Evolutionary conservation across 2,797 vertebrate genomes (phyloP), one percentile per base, ranked within the genome.

Genomic region (Anguilla obscura): DNA sequence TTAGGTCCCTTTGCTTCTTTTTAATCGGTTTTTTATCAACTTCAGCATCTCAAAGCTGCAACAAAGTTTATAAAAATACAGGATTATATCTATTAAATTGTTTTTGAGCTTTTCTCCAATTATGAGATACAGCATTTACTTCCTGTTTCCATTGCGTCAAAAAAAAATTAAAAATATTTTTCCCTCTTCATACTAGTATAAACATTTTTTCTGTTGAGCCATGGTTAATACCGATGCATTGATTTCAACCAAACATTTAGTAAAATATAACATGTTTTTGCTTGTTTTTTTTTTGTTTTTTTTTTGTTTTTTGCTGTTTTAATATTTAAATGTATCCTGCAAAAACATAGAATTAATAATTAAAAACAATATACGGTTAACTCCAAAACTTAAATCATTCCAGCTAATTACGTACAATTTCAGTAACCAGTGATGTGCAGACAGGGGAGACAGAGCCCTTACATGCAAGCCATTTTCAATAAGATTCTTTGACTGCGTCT

Each of bases 41-140:
- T n/a, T 56, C 50, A 60, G 58, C 58, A 87, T 66, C 30, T 86
- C 36, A 86, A 86, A 86, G 85, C 63, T 50, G 74, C 16, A 16
- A 45, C 14, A 36, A 30, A 36, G 12, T 74, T 2, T 30, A 24
- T 36, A 14, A 36, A 18, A 40, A 79, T 27, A 36, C 2, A 10
- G 10, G 52, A 18, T 40, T n/a, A 50, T 86, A 63, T 16, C 36
- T 30, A 86, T 74, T 21, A 2, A 74, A 74, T 30, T 74, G 21
- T 74, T 27, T 48, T 45, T 27, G 66, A 50, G 36, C 14, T 33
- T 12, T 36, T 52, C 24, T 63, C 36, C 30, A 18, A 18, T 10
- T 80, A 48, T 48, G 33, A 16, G 12, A 79, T 79, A 45, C 3
- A 52, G 66, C 27, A 24, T 8, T 21, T 48, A 9, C 8, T n/a